phyloP scores from a whole-genome alignment of 2,113 vertebrate species.

The Cyanistes caeruleus region DNA sequence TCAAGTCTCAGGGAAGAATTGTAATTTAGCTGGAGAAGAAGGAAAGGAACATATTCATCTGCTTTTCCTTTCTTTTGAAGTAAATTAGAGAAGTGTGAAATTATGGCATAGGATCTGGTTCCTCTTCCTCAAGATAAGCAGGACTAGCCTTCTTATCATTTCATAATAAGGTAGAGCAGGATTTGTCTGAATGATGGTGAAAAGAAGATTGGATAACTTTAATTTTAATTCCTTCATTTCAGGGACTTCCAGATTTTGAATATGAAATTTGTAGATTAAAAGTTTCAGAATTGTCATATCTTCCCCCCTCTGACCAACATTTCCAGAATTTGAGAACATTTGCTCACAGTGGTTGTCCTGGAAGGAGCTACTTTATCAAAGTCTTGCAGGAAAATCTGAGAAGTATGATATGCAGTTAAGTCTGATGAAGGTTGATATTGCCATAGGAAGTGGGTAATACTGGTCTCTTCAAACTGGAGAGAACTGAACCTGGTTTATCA shows the following conservation, averaged over 20 bases:
- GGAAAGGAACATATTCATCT: background rate
- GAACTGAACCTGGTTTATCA: background rate
- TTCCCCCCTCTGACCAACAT: background rate
- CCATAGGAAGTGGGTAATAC: background rate
- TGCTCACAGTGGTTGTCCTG: background rate
- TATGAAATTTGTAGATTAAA: background rate
- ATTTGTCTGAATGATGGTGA: background rate
- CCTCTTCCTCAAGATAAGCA: background rate
- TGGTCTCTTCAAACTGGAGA: background rate
- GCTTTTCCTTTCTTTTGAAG: constrained; percentile 19
- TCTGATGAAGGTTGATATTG: background rate
- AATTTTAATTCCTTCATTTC: background rate
- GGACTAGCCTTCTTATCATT: background rate
- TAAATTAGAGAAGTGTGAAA: constrained; percentile 29
- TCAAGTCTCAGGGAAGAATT: background rate
- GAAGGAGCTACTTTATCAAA: background rate
- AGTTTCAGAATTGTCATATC: background rate
- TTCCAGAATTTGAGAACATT: background rate
- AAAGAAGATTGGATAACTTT: background rate
- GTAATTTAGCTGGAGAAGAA: background rate
- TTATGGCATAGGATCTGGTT: background rate
- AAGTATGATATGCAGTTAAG: background rate
- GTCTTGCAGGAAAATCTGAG: background rate
- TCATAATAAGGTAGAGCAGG: background rate
- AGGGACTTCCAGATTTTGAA: background rate